These are phyloP conservation scores for Lates japonicus DNA, from an alignment of 2,797 vertebrate genomes.

Conservation along the genomic window DNA sequence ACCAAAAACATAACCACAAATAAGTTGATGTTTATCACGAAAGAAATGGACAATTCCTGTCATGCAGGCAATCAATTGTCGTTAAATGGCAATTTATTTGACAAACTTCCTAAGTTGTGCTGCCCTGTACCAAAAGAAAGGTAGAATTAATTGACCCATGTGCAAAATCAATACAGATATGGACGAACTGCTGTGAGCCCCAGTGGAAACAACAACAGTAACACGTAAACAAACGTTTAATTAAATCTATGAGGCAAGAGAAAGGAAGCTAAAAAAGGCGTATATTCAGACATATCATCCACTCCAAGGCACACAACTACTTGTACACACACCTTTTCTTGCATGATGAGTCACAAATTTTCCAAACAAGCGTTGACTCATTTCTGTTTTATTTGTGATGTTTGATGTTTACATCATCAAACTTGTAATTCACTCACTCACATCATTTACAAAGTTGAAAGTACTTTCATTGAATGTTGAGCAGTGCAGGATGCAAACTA, in stretches of 20 bases:
- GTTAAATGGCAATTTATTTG: no score
- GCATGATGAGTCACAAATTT: constrained; percentile 16
- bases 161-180: no score
- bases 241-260: neutral
- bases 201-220: neutral
- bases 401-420: neutral
- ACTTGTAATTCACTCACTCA: neutral
- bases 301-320: neutral
- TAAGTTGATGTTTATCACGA: no score
- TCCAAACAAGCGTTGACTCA: constrained; percentile 30
- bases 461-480: neutral
- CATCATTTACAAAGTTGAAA: neutral
- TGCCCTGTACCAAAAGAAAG: no score
- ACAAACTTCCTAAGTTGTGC: no score
- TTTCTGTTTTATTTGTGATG: no score
- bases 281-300: constrained; percentile 16
- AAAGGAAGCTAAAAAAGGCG: neutral
- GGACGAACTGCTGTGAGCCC: no score
- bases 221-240: neutral
- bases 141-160: no score
- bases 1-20: no score
- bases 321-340: constrained; percentile 4
- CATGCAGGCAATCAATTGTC: no score
- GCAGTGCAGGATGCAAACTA: neutral
- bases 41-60: no score